Percentiles rank a stretch among this genome's conserved stretches.
Conservation (phyloP, 2,113 vertebrate species). For the Istiophorus platypterus region DNA sequence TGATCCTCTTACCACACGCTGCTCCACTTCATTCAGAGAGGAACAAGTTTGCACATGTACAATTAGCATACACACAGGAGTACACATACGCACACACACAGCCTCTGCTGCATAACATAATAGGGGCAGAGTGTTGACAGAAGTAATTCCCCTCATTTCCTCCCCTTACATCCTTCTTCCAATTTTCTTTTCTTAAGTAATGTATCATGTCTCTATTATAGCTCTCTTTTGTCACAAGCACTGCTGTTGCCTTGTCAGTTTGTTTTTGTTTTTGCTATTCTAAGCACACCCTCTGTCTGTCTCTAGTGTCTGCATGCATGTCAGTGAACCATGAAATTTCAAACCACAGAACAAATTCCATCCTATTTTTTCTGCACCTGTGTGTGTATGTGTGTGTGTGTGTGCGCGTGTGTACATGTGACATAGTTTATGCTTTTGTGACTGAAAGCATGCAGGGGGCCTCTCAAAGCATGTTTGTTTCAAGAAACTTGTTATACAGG, state of each 20-base stretch:
- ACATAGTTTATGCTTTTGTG: slow-evolving; percentile 3
- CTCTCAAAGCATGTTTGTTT: slow-evolving; percentile 42
- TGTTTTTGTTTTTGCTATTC: slow-evolving; percentile 45
- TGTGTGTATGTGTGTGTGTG: slow-evolving; percentile 15
- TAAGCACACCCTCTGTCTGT: slow-evolving; percentile 35
- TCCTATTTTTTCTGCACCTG: slow-evolving; percentile 8
- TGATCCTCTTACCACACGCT: slow-evolving; percentile 86
- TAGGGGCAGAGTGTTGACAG: slow-evolving; percentile 34
- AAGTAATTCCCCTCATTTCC: slow-evolving; percentile 46
- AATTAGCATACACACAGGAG: slow-evolving; percentile 28
- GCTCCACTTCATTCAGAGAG: slow-evolving; percentile 72
- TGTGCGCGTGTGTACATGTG: slow-evolving; percentile 21
- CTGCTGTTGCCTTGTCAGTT: slow-evolving; percentile 37
- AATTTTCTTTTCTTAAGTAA: slow-evolving; percentile 26
- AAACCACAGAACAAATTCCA: slow-evolving; percentile 39
- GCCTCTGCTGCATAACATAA: background rate
- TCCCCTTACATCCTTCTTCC: slow-evolving; percentile 35
- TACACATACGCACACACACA: slow-evolving; percentile 27
- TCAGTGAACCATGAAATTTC: slow-evolving; percentile 44
- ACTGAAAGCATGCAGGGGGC: slow-evolving; percentile 24
- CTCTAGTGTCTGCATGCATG: slow-evolving; percentile 37
- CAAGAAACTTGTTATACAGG: slow-evolving; percentile 60
- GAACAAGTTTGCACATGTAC: slow-evolving; percentile 49
- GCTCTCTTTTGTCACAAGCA: slow-evolving; percentile 30
- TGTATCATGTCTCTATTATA: slow-evolving; percentile 18